Percentiles rank a stretch among this genome's conserved stretches.
phyloP scores from a whole-genome alignment of 2,888 invertebrate genomes.

The Amiota minor region DNA sequence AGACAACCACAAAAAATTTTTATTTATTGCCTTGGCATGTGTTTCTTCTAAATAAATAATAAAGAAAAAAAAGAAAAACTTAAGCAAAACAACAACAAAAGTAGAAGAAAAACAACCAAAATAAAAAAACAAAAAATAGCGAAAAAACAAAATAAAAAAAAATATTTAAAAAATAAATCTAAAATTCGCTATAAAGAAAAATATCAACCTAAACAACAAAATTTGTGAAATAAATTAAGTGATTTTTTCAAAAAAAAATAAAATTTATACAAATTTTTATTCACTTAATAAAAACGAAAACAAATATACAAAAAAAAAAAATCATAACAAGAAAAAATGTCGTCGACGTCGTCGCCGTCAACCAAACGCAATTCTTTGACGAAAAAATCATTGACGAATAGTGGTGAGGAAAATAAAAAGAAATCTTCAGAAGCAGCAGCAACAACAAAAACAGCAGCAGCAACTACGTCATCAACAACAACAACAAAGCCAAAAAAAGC shows the following conservation, averaged over 20 bases:
- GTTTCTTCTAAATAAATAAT: slow-evolving; percentile 24
- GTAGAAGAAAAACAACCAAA: slow-evolving; percentile 27
- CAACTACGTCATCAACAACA: slow-evolving; percentile 46
- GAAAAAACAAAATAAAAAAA: slow-evolving; percentile 32
- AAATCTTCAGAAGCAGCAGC: slow-evolving; percentile 47
- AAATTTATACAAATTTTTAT: too few relatives aligned
- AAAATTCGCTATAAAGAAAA: slow-evolving; percentile 26
- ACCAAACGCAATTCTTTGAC: slow-evolving; percentile 61
- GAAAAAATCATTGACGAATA: slow-evolving; percentile 60
- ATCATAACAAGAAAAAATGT: slow-evolving; percentile 11
- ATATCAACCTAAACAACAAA: slow-evolving; percentile 34
- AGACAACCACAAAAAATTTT: slow-evolving; percentile 62
- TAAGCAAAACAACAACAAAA: slow-evolving; percentile 35
- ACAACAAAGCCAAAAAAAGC: slow-evolving; percentile 44
- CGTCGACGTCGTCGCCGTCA: slow-evolving; percentile 58
- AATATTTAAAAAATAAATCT: slow-evolving; percentile 37
- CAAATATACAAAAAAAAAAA: slow-evolving; percentile 12
- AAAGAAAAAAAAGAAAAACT: slow-evolving; percentile 36
- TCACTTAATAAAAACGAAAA: neutral
- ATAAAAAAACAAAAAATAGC: slow-evolving; percentile 28
- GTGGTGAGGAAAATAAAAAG: slow-evolving; percentile 49
- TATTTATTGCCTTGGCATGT: slow-evolving; percentile 60
- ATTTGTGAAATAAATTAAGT: too few relatives aligned
- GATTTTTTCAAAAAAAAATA: too few relatives aligned
- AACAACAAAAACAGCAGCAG: slow-evolving; percentile 34